Percentiles rank a stretch among this genome's conserved stretches.
Evolutionary conservation across 2,797 vertebrate species (phyloP).

Genomic region (Steatocranus sp.): DNA sequence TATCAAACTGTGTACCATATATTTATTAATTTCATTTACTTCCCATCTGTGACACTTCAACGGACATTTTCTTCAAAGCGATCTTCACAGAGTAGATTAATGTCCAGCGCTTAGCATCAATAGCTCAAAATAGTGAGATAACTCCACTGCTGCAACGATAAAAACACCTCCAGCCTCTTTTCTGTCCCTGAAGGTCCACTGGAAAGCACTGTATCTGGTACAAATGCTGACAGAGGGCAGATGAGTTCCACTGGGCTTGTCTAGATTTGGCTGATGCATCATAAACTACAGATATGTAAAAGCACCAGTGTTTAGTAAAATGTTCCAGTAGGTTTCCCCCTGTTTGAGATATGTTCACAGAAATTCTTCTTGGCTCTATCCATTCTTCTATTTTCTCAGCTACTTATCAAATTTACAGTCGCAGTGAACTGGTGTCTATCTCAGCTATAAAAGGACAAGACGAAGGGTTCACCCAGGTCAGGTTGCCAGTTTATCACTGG

Average conservation of each 20-base stretch:
- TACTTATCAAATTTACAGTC: not conserved
- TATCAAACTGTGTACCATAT: constrained; percentile 65
- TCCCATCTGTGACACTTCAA: constrained; percentile 61
- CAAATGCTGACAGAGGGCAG: constrained; percentile 11
- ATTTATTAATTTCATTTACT: constrained; percentile 66
- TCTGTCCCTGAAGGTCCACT: constrained; percentile 3
- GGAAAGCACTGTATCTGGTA: not conserved
- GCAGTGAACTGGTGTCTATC: not conserved
- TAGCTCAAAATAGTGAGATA: constrained; percentile 65
- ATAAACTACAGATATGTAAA: not conserved
- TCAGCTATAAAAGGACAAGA: not conserved
- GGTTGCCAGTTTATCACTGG: not conserved
- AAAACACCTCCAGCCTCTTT: constrained; percentile 36
- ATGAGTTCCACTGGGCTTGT: not conserved
- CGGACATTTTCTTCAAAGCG: constrained; percentile 67
- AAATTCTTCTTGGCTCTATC: not conserved
- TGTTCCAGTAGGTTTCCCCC: not conserved
- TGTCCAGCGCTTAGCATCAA: constrained; percentile 68
- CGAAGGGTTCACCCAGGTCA: not conserved
- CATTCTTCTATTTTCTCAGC: not conserved
- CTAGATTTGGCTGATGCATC: constrained; percentile 18
- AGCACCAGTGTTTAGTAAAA: not conserved
- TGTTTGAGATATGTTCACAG: not conserved
- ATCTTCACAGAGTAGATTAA: constrained; percentile 66
- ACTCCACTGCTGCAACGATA: constrained; percentile 41